phyloP scores from a whole-genome alignment of 1,140 invertebrate species.

The Linepithema humile region DNA sequence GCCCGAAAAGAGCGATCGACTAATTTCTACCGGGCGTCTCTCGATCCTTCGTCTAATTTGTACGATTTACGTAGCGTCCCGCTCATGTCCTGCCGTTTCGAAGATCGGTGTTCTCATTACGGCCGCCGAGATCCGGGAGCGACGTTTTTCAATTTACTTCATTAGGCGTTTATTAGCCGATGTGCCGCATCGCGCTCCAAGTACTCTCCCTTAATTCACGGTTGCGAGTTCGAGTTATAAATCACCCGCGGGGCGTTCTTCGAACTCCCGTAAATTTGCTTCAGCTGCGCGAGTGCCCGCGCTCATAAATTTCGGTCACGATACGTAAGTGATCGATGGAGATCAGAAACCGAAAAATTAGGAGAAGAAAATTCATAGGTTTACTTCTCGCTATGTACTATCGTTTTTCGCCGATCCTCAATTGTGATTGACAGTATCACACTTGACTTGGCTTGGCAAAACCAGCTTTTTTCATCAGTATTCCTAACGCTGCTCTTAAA shows the following conservation, averaged over 20 bases:
- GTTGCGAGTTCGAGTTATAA: conserved; percentile 1
- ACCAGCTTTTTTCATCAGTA: no score
- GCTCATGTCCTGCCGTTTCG: not conserved
- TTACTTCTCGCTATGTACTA: not conserved
- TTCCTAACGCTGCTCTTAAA: no score
- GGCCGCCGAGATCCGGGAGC: not conserved
- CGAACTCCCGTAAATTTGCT: conserved; percentile 26
- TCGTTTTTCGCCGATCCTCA: not conserved
- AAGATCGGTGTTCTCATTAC: conserved; percentile 12
- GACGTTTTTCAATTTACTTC: conserved; percentile 40
- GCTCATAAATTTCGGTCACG: conserved; percentile 31
- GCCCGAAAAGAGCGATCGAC: conserved; percentile 44
- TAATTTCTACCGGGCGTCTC: conserved; percentile 60
- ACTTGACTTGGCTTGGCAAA: not conserved
- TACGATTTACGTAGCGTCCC: conserved; percentile 54
- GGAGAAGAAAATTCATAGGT: not conserved
- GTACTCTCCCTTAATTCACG: conserved; percentile 31
- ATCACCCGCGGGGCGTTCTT: conserved; percentile 35
- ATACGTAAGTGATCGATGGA: not conserved
- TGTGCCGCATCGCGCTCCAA: not conserved
- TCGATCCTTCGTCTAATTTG: conserved; percentile 51
- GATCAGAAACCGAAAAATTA: not conserved
- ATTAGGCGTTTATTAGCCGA: conserved; percentile 42
- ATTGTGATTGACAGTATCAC: not conserved
- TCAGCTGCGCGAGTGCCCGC: not conserved